These are phyloP conservation scores for Bergia sp. DNA, from an alignment of 92 coral and sea anemone genomes.

Conservation along the genomic window DNA sequence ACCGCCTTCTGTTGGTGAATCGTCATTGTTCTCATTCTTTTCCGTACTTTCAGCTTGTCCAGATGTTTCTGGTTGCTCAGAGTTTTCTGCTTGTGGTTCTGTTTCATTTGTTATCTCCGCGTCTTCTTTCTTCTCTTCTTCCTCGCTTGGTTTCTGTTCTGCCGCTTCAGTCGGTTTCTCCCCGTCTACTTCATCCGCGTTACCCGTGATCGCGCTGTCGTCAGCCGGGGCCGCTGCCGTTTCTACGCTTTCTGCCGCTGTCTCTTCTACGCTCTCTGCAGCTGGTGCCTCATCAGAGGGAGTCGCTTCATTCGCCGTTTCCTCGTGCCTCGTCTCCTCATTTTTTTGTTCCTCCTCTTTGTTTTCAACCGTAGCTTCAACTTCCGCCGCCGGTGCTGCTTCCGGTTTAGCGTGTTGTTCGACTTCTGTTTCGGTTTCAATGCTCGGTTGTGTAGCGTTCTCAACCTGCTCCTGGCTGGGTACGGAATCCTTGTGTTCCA, in stretches of 20 bases:
- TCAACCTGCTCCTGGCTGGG: constrained; percentile 23
- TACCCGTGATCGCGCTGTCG: constrained; percentile 15
- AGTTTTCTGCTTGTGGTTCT: constrained; percentile 32
- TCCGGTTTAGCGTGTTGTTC: neutral
- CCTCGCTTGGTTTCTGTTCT: constrained; percentile 27
- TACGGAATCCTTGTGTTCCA: constrained; percentile 60
- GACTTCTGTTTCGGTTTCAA: constrained; percentile 12
- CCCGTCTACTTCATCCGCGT: constrained; percentile 27
- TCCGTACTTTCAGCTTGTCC: constrained; percentile 10
- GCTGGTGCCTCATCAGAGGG: neutral
- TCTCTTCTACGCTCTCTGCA: constrained; percentile 7
- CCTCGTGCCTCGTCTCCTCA: constrained; percentile 18
- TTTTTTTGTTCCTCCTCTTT: constrained; percentile 14
- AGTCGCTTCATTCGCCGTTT: neutral
- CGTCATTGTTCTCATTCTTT: constrained; percentile 30
- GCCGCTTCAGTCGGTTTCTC: constrained; percentile 26
- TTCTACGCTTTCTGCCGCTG: neutral
- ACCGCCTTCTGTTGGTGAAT: constrained; percentile 14
- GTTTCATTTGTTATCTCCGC: constrained; percentile 33
- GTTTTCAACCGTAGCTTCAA: constrained; percentile 13
- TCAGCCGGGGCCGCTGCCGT: constrained; percentile 2
- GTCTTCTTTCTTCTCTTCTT: constrained; percentile 30
- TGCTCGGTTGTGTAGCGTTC: constrained; percentile 9
- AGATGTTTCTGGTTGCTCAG: constrained; percentile 18
- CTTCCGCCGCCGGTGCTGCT: neutral